Conservation (phyloP, 2,113 vertebrate species). For the Egretta garzetta region DNA sequence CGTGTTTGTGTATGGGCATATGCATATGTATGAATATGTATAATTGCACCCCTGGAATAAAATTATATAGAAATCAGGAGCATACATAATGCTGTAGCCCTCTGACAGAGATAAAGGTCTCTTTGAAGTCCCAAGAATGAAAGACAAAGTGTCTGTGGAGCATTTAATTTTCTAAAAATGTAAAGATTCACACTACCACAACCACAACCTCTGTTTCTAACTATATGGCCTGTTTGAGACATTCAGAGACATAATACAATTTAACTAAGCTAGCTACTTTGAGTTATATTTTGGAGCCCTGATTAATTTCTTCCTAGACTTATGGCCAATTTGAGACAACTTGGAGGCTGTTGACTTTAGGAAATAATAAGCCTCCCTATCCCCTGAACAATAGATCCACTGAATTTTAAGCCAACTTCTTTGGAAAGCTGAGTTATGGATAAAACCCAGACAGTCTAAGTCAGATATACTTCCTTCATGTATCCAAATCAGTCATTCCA, state of each 20-base stretch:
- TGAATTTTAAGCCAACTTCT: background rate
- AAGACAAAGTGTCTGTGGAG: background rate
- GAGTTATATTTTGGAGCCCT: background rate
- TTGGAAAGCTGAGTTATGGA: background rate
- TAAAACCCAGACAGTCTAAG: background rate
- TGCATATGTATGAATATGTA: background rate
- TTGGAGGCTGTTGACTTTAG: background rate
- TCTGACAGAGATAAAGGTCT: slow-evolving; percentile 35
- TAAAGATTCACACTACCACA: background rate
- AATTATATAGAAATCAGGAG: slow-evolving; percentile 19
- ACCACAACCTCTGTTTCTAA: background rate
- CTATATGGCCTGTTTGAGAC: background rate
- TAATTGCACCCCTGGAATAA: slow-evolving; percentile 32
- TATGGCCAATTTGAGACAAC: background rate
- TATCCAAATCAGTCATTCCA: background rate
- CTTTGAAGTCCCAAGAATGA: slow-evolving; percentile 44
- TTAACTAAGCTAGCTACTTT: background rate
- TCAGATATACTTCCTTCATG: background rate
- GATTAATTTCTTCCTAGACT: slow-evolving; percentile 52
- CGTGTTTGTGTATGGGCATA: no score
- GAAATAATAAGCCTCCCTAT: background rate
- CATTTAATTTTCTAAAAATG: background rate
- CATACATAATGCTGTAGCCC: background rate
- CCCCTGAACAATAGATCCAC: background rate
- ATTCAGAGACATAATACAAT: background rate